Percentiles rank a stretch among this genome's conserved stretches.
Evolutionary conservation across 2,797 vertebrate species (phyloP).

Genomic region (Diceros bicornis): DNA sequence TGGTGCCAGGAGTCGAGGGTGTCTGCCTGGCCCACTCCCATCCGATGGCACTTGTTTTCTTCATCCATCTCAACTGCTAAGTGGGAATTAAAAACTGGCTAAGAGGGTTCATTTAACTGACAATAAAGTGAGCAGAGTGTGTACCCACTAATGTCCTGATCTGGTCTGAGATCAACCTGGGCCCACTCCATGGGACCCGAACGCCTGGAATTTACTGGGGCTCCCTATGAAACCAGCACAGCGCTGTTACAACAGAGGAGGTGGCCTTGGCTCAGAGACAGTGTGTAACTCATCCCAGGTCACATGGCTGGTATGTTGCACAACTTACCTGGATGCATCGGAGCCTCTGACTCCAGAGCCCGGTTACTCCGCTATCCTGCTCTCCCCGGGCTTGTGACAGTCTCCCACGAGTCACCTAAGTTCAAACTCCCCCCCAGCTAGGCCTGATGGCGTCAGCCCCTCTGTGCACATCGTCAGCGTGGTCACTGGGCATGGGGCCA

Average conservation of each 20-base stretch:
- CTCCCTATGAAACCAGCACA: too few species aligned
- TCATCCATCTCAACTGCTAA: neutral
- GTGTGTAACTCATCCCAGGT: neutral
- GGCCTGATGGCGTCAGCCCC: neutral
- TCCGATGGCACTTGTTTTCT: neutral
- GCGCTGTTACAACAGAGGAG: neutral
- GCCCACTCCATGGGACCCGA: neutral
- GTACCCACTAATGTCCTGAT: neutral
- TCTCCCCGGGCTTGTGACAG: neutral
- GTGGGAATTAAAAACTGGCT: neutral
- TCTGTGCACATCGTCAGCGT: fast-evolving
- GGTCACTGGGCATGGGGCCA: too few species aligned
- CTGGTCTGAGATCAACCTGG: neutral
- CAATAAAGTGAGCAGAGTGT: slow-evolving; percentile 23
- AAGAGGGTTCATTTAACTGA: neutral
- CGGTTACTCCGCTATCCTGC: neutral
- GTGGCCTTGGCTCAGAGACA: neutral
- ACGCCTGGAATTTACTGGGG: neutral
- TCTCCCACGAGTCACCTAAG: neutral
- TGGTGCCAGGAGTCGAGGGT: neutral
- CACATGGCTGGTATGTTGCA: neutral
- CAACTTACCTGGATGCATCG: neutral
- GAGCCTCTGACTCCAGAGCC: neutral
- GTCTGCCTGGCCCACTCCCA: neutral
- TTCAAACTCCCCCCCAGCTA: neutral